Conservation (phyloP, 2,888 invertebrate species). For the Ceriagrion tenellum region DNA sequence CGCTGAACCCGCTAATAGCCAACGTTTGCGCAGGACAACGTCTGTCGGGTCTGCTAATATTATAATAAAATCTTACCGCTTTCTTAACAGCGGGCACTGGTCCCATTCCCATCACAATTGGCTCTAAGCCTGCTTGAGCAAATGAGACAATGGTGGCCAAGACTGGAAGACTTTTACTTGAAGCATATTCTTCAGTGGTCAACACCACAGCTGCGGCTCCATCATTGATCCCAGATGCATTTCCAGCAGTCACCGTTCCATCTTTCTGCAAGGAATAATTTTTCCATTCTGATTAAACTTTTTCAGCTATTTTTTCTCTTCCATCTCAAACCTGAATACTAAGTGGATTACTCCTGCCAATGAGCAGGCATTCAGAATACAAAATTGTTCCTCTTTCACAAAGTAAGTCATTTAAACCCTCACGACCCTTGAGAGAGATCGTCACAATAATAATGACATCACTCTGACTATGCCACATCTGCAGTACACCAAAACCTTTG, state of each 20-base stretch:
- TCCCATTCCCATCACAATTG: constrained; percentile 88
- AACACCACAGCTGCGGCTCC: constrained; percentile 93
- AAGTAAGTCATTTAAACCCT: too few species aligned
- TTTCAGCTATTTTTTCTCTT: neutral
- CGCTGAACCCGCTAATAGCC: too few species aligned
- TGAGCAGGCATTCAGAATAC: too few species aligned
- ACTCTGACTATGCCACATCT: too few species aligned
- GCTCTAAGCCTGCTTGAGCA: constrained; percentile 89
- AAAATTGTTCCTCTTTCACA: too few species aligned
- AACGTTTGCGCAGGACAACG: too few species aligned
- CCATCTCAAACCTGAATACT: too few species aligned
- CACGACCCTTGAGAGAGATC: too few species aligned
- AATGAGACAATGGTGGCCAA: constrained; percentile 88
- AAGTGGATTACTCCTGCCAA: too few species aligned
- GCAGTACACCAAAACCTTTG: too few species aligned
- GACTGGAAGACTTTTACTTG: constrained; percentile 81
- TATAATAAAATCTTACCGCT: constrained; percentile 81
- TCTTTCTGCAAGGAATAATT: constrained; percentile 78
- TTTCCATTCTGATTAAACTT: neutral
- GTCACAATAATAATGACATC: too few species aligned
- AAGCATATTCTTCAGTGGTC: constrained; percentile 82
- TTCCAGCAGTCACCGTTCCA: constrained; percentile 87
- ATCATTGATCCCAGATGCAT: constrained; percentile 91
- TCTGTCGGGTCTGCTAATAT: too few species aligned
- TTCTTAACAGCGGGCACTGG: constrained; percentile 86